Conservation (phyloP, 2,797 vertebrate genomes). For the Kryptopterus vitreolus region DNA sequence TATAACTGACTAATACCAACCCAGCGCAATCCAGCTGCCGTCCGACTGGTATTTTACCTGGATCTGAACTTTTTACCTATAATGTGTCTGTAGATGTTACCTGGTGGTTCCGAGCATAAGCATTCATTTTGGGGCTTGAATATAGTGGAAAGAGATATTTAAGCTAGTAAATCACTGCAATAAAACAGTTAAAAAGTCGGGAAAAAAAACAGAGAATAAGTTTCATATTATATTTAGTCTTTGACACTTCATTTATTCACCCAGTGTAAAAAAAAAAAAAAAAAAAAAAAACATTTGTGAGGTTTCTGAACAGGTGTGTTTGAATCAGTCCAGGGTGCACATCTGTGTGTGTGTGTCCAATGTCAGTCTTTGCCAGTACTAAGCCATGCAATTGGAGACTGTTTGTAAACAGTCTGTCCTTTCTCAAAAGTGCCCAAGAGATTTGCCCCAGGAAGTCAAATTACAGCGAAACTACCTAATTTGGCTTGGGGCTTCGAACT, state of each 20-base stretch:
- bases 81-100: background rate
- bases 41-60: constrained; percentile 20
- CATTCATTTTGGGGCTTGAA: background rate
- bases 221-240: background rate
- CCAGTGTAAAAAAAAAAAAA: background rate
- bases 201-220: too few relatives aligned
- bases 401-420: constrained; percentile 89
- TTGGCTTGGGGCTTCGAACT: constrained; percentile 79
- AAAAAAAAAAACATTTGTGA: constrained; percentile 1
- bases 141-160: background rate
- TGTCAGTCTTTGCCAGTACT: constrained; percentile 51
- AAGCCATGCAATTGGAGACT: constrained; percentile 78
- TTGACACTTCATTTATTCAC: background rate
- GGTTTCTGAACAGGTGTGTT: constrained; percentile 74
- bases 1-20: constrained; percentile 70
- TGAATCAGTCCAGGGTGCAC: background rate
- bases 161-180: background rate
- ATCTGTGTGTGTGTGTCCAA: constrained; percentile 31
- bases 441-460: constrained; percentile 83
- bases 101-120: background rate
- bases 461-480: constrained; percentile 84
- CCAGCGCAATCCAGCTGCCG: constrained; percentile 62
- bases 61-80: background rate
- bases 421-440: constrained; percentile 82
- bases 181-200: too few relatives aligned